Evolutionary conservation across 2,888 invertebrate genomes (phyloP), one percentile per base, ranked within the genome.

Genomic region (Diarsia rubi): DNA sequence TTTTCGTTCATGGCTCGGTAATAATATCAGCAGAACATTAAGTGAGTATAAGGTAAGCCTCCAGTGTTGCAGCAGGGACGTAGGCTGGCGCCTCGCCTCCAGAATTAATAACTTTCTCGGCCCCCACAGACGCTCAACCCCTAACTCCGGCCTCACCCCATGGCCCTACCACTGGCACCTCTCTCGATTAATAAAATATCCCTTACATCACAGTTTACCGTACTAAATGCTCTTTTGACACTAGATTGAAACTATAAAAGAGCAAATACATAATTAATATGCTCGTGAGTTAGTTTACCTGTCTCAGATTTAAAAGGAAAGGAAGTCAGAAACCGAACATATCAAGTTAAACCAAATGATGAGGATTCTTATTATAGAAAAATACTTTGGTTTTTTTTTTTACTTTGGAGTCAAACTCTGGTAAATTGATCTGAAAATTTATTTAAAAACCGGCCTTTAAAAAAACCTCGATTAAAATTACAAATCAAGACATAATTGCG

Each of bases 81-180:
- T 95, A 95, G 95, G 95, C 94, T 93, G 94, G 95, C 95, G 94
- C 93, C 94, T 94, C 95, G 94, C 95, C 94, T 94, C 95, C 93
- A 95, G 96, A 96, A 96, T 96, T 96, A 96, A 96, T 96, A 96
- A 96, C 96, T 96, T 95, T 94, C 94, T 93, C 92, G 88, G 79
- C 91, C 91, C 93, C 92, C 92, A 73, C 88, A 86, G 83, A 77
- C 87, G 81, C 87, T 89, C 78, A 79, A 74, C 86, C 91, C 88
- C 89, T 84, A 81, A 82, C 85, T 88, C 89, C 88, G 84, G 76
- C 79, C 91, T 87, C 91, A 89, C 79, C 82, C 90, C 85, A 85
- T 84, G 59, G 24, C 82, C 88, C 88, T 92, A 91, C 91, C 86
- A 87, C 79, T 82, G 89, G 91, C 89, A 85, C 88, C 86, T 88